Evolutionary conservation across 2,888 invertebrate species (phyloP), one percentile per base, ranked within the genome.

Genomic region (Dastarcus helophoroides): DNA sequence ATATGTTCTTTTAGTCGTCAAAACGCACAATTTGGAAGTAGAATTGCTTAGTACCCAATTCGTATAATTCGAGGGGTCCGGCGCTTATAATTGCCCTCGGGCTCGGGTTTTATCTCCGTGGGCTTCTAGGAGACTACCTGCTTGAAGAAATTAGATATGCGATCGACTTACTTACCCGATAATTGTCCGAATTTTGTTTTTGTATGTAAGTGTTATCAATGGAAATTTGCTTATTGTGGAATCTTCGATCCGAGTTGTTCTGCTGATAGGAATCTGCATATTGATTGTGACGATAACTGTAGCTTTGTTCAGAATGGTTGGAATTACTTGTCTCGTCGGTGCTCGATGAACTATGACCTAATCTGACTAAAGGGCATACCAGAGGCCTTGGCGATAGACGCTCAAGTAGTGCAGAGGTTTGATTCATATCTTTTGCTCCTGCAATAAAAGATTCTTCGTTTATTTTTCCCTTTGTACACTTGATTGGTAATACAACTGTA

Each of bases 171-270:
- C n/a, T n/a, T n/a, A n/a, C n/a, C 9, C 19, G 8, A n/a, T 12
- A 21, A 8, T 31, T 5, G 3, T 9, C 14, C 12, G 31, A 17
- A 35, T 31, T 25, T 17, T 17, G 19, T 17, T 17, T 17, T 17
- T 17, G 19, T 17, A 17, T 6, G n/a, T 17, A 17, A n/a, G 6
- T 17, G 19, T 17, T 17, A 17, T 17, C 19, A 7, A 17, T n/a
- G 6, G 19, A n/a, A 17, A 17, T 17, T 17, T 17, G 6, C n/a
- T 17, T 17, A 17, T n/a, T 17, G 19, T 17, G 19, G n/a, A 17
- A 17, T 17, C 19, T 17, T 6, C 19, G 6, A n/a, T n/a, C 19
- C n/a, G n/a, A 17, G n/a, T 17, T 17, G n/a, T 17, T 17, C 19
- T 6, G n/a, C 19, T 17, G 19, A 17, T 17, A n/a, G 6, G 19